Base-by-base conservation (phyloP, 2,888 invertebrate genomes). In the Galerucella pusilla region DNA sequence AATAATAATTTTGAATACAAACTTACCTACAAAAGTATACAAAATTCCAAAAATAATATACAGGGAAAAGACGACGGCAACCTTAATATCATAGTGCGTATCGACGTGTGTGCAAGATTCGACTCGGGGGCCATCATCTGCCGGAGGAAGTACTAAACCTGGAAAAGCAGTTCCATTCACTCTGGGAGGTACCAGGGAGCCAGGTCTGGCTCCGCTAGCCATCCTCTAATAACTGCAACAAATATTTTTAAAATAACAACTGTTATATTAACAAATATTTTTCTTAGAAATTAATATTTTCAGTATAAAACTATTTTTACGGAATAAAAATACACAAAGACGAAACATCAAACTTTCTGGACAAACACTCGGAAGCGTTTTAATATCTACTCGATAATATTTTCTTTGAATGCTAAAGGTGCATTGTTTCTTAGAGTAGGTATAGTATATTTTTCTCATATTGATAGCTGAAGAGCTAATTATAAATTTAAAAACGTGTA, bases 21-120 rank as follows among this genome's bases (percentile, higher is more conserved):
- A 89, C 92, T 92, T 88, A 95, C 95, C 96, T 86, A 95, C 93
- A 80, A 96, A 90, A 78, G 94, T 94, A 86, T 95, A 96, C 74
- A 96, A 91, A 80, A 96, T 91, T 76, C 96, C 96, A 88, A 96
- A 94, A 60, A 94, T 90, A 80, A 94, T 91, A 85, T 93, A 93
- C 89, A 93, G 91, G 77, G 91, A 91, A 86, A 93, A 92, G 78
- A 94, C 90, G 75, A 92, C 88, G 75, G 93, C 92, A 42, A 91
- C 89, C 64, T 91, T 88, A 65, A 92, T 90, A 82, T 93, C 92
- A 87, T 93, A 93, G 84, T 91, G 90, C 83, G 90, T 89, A 85
- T 92, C 90, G 72, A 91, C 88, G 71, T 89, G 88, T 46, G 89
- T 87, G 84, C 91, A 91, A 77, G 87, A 88, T 46, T 90, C 89